Conservation (phyloP, 1,140 invertebrate species). For the Aphis gossypii region DNA sequence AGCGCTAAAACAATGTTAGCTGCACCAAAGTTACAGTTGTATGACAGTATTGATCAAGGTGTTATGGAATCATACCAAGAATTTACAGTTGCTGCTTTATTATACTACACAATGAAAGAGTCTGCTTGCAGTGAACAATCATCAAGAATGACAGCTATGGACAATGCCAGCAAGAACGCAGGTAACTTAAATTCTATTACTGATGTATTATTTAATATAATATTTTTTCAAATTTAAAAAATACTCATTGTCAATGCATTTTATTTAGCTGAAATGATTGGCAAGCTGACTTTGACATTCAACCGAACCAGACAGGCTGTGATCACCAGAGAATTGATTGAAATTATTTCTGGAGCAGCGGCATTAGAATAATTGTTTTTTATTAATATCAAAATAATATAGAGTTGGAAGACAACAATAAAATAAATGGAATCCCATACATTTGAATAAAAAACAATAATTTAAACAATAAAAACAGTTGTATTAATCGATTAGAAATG, state of each 20-base stretch:
- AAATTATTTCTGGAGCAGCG: conserved; percentile 99
- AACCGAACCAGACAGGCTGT: conserved; percentile 99
- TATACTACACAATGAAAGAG: conserved; percentile 98
- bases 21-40: conserved; percentile 81
- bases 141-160: conserved; percentile 99
- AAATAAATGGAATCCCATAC: conserved; percentile 8
- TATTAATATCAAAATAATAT: neutral
- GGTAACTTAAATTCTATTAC: conserved; percentile 65
- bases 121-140: conserved; percentile 96
- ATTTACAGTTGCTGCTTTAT: conserved; percentile 89
- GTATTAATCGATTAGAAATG: conserved; percentile 6
- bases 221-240: neutral
- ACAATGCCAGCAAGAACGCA: conserved; percentile 99
- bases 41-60: conserved; percentile 90
- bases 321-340: conserved; percentile 98
- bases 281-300: conserved; percentile 95
- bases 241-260: conserved; percentile 55
- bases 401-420: conserved; percentile 31
- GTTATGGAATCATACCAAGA: conserved; percentile 94
- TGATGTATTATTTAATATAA: neutral
- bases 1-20: conserved; percentile 65
- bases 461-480: conserved; percentile 30
- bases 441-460: neutral
- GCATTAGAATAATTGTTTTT: conserved; percentile 70
- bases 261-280: conserved; percentile 93